Conservation (phyloP, 2,888 invertebrate species). For the Brachypalpus laphriformis region DNA sequence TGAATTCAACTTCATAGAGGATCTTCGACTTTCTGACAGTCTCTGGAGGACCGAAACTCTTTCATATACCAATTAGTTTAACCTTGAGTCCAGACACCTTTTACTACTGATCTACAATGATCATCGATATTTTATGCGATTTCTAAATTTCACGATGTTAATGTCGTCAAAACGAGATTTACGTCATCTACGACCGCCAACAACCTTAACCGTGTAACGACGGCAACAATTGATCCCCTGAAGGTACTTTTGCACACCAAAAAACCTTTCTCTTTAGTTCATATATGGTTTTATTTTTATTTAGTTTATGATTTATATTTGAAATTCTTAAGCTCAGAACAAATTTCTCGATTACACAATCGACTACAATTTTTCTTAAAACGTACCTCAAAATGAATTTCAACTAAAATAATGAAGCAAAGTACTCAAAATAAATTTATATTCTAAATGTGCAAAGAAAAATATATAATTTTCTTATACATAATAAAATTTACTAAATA, state of each 20-base stretch:
- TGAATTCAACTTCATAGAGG: no score
- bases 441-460: conserved; percentile 31
- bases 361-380: conserved; percentile 36
- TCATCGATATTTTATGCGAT: no score
- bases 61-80: no score
- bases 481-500: conserved; percentile 9
- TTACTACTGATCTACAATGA: no score
- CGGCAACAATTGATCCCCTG: not conserved
- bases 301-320: conserved; percentile 7
- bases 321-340: conserved; percentile 42
- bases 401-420: conserved; percentile 18
- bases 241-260: not conserved
- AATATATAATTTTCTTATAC: not conserved
- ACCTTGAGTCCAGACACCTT: no score
- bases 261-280: not conserved
- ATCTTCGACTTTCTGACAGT: no score
- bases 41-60: no score
- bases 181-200: not conserved
- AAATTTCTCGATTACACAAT: conserved; percentile 31
- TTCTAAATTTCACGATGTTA: no score
- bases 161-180: not conserved
- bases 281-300: conserved; percentile 1
- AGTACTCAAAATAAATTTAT: conserved; percentile 2
- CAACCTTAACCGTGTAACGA: not conserved
- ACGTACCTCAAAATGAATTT: conserved; percentile 10